phyloP scores from a whole-genome alignment of 2,113 vertebrate species.

The Eulemur macaco region DNA sequence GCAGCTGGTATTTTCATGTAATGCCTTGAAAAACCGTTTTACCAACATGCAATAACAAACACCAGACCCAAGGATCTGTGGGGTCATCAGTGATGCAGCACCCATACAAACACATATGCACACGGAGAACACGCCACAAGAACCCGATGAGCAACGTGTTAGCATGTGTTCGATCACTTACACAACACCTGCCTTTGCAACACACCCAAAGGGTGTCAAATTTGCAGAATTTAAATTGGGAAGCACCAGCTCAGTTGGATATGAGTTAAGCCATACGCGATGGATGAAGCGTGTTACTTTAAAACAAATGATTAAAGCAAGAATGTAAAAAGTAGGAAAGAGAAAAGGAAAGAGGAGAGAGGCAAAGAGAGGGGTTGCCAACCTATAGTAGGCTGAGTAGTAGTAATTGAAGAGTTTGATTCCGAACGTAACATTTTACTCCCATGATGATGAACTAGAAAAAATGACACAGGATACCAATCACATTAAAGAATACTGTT shows the following conservation, averaged over 20 bases:
- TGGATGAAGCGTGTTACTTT: slow-evolving; percentile 81
- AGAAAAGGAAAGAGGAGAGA: slow-evolving; percentile 80
- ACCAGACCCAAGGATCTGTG: slow-evolving; percentile 79
- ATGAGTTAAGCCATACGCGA: slow-evolving; percentile 84
- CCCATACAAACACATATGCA: slow-evolving; percentile 80
- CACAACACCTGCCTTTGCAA: slow-evolving; percentile 66
- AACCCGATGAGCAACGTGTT: slow-evolving; percentile 74
- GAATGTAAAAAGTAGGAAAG: slow-evolving; percentile 81
- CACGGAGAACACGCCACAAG: slow-evolving; percentile 63
- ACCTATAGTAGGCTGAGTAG: slow-evolving; percentile 99
- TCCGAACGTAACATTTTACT: slow-evolving; percentile 99
- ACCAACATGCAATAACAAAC: slow-evolving; percentile 85
- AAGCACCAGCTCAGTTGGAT: slow-evolving; percentile 85
- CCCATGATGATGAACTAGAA: slow-evolving; percentile 99
- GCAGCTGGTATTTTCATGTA: slow-evolving; percentile 81
- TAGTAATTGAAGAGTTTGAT: slow-evolving; percentile 99
- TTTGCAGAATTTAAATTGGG: slow-evolving; percentile 71
- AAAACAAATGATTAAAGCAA: slow-evolving; percentile 80
- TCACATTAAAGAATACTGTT: slow-evolving; percentile 90
- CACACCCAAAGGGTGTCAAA: slow-evolving; percentile 72
- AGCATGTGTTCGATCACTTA: slow-evolving; percentile 79
- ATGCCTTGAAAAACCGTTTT: slow-evolving; percentile 73
- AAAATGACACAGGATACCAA: slow-evolving; percentile 93
- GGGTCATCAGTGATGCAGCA: slow-evolving; percentile 75
- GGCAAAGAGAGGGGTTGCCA: slow-evolving; percentile 97